phyloP scores from a whole-genome alignment of 2,888 invertebrate genomes.

The Alsophila aescularia region DNA sequence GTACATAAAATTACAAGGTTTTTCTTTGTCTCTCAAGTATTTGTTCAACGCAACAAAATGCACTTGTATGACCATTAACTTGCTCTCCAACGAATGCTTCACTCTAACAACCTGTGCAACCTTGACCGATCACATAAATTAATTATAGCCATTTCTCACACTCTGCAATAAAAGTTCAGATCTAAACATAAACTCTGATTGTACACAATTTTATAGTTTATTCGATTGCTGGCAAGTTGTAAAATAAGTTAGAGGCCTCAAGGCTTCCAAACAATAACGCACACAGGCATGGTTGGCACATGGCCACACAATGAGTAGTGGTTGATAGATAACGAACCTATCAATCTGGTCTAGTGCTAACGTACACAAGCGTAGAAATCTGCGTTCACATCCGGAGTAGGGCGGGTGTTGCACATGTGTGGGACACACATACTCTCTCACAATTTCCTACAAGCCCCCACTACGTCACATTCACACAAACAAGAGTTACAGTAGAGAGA shows the following conservation, averaged over 20 bases:
- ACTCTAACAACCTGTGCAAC: constrained; percentile 41
- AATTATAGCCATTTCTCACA: constrained; percentile 62
- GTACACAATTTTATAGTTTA: constrained; percentile 73
- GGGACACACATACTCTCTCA: constrained; percentile 55
- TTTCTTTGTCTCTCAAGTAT: constrained; percentile 38
- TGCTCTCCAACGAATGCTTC: constrained; percentile 25
- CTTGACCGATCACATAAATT: constrained; percentile 71
- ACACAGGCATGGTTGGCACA: constrained; percentile 51
- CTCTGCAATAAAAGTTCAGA: constrained; percentile 59
- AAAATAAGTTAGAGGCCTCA: constrained; percentile 71
- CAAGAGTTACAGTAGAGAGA: constrained; percentile 47
- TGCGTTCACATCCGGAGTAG: constrained; percentile 81
- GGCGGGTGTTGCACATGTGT: constrained; percentile 60
- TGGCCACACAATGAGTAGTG: constrained; percentile 51
- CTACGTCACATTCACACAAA: constrained; percentile 50
- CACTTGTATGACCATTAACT: constrained; percentile 32
- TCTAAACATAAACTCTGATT: constrained; percentile 70
- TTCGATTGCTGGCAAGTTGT: constrained; percentile 68
- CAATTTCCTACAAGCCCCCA: constrained; percentile 61
- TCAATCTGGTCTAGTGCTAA: constrained; percentile 73
- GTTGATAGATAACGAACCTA: constrained; percentile 67
- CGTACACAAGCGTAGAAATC: constrained; percentile 76
- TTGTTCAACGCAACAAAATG: constrained; percentile 27
- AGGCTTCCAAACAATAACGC: constrained; percentile 55
- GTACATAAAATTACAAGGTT: constrained; percentile 45